A percentile compares a stretch with the other conserved stretches of the same genome.
Conservation (phyloP, 2,113 vertebrate genomes). For the Girardinichthys multiradiatus region DNA sequence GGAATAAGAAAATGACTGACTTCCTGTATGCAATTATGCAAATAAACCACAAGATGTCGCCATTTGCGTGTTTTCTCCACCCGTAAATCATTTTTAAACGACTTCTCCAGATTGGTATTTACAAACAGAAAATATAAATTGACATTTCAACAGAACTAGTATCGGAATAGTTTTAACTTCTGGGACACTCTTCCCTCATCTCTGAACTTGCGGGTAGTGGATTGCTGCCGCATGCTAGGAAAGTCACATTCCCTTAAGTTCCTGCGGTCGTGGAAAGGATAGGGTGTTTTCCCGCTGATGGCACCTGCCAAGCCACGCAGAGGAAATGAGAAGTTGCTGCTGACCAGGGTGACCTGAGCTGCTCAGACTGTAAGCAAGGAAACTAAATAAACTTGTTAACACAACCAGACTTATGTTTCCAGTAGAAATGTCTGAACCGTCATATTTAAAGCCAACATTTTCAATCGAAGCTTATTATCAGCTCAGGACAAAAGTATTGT, state of each 20-base stretch:
- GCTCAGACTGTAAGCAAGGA: slow-evolving; percentile 19
- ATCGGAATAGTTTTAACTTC: not conserved
- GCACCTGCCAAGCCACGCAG: slow-evolving; percentile 71
- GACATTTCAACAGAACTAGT: not conserved
- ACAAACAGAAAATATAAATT: not conserved
- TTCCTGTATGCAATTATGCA: not conserved
- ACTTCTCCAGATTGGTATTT: not conserved
- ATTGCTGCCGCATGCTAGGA: slow-evolving; percentile 24
- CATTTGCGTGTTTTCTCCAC: slow-evolving; percentile 70
- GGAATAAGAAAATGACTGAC: no score
- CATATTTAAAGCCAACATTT: not conserved
- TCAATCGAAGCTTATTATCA: slow-evolving; percentile 2
- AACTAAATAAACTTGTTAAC: not conserved
- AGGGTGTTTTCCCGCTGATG: slow-evolving; percentile 54
- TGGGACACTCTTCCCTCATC: slow-evolving; percentile 6
- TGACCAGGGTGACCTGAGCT: slow-evolving; percentile 54
- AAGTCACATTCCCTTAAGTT: slow-evolving; percentile 57
- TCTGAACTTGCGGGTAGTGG: slow-evolving; percentile 7
- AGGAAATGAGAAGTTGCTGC: slow-evolving; percentile 67
- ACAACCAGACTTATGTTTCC: not conserved
- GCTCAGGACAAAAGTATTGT: not conserved
- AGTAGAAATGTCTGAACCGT: not conserved
- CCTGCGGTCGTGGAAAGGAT: slow-evolving; percentile 66
- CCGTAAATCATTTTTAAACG: not conserved
- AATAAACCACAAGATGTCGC: slow-evolving; percentile 84